A percentile compares a stretch with the other conserved stretches of the same genome.
phyloP scores from a whole-genome alignment of 1,140 invertebrate species.

The Eurosta solidaginis region DNA sequence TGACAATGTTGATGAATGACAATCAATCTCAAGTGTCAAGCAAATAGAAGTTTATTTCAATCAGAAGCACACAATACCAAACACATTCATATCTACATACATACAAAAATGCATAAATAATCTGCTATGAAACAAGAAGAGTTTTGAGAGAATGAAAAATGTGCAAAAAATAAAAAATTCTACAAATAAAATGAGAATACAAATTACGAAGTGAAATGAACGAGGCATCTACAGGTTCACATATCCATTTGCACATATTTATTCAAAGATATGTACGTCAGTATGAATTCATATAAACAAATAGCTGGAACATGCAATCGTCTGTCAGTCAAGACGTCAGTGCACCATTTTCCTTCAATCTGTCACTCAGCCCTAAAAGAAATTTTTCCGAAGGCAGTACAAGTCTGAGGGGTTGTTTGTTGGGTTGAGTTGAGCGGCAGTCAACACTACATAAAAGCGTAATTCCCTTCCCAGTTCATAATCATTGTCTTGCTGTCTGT shows the following conservation, averaged over 20 bases:
- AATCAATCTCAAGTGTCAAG: conserved; percentile 59
- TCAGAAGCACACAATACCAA: conserved; percentile 35
- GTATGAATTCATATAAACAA: not conserved
- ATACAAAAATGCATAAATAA: not conserved
- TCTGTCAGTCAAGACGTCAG: conserved; percentile 6
- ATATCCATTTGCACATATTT: not conserved
- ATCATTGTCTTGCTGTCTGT: not conserved
- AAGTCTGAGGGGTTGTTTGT: not conserved
- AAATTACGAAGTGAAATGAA: conserved; percentile 2
- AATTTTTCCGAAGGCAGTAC: not conserved
- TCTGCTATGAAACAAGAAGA: conserved; percentile 44
- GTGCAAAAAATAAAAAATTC: conserved; percentile 6
- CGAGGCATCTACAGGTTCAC: not conserved
- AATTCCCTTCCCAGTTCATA: conserved; percentile 28
- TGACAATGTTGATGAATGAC: conserved; percentile 53
- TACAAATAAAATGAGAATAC: conserved; percentile 15
- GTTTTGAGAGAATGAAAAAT: conserved; percentile 34
- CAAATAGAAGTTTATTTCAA: conserved; percentile 57
- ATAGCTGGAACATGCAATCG: not conserved
- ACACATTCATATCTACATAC: too few relatives aligned
- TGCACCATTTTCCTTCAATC: not conserved
- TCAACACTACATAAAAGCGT: not conserved
- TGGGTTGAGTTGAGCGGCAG: not conserved
- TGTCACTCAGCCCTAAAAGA: conserved; percentile 11
- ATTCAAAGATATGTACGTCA: not conserved